These are phyloP conservation scores for Dione vanillae DNA, from an alignment of 2,888 invertebrate genomes.

Conservation along the genomic window DNA sequence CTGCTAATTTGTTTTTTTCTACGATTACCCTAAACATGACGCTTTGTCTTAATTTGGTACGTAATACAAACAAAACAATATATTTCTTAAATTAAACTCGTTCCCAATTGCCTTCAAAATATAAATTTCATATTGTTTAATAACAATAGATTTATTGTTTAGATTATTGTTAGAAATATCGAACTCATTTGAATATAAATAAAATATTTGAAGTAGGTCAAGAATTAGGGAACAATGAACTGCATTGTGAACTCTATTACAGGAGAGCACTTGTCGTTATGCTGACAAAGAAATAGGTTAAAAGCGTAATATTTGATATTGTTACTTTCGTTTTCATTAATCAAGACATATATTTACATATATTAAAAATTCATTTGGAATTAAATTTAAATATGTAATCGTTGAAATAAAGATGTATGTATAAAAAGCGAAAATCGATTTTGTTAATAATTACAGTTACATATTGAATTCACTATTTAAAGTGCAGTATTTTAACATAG, in stretches of 20 bases:
- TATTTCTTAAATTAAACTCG: neutral
- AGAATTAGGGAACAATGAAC: constrained; percentile 23
- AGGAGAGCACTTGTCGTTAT: constrained; percentile 27
- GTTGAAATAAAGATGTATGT: neutral
- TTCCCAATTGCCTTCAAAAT: neutral
- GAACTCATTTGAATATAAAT: neutral
- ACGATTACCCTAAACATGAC: too few relatives aligned
- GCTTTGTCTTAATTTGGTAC: neutral
- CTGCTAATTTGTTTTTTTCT: too few relatives aligned
- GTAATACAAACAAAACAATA: neutral
- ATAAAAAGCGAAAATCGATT: neutral
- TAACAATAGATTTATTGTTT: neutral
- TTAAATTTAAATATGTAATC: neutral
- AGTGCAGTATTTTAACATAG: too few relatives aligned
- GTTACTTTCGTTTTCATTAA: constrained; percentile 6
- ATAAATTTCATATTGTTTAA: neutral
- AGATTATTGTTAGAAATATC: neutral
- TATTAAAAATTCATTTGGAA: neutral
- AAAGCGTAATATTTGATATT: neutral
- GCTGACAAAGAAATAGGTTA: constrained; percentile 23
- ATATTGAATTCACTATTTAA: too few relatives aligned
- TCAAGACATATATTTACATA: neutral
- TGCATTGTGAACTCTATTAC: constrained; percentile 32
- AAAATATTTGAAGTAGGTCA: constrained; percentile 35
- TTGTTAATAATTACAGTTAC: too few relatives aligned